A percentile compares a stretch with the other conserved stretches of the same genome.
These are phyloP conservation scores for Chaetodon trifascialis DNA, from an alignment of 2,113 vertebrate species.

Conservation along the genomic window DNA sequence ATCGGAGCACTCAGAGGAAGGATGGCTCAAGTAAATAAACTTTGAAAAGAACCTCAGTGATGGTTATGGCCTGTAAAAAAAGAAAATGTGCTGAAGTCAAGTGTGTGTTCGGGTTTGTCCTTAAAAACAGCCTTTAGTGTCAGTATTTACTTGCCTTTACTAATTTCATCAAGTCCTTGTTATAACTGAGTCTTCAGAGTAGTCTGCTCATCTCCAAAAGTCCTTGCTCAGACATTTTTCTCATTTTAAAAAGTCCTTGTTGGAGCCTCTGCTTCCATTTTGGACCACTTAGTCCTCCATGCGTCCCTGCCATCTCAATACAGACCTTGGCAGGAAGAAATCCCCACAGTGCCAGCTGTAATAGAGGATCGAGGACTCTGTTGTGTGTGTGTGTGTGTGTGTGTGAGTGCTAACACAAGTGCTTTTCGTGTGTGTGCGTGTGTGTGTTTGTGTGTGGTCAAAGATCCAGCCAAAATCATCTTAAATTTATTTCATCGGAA, in stretches of 20 bases:
- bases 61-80: neutral
- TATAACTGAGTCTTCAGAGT: neutral
- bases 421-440: conserved; percentile 12
- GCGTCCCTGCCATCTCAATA: conserved; percentile 24
- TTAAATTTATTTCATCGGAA: conserved; percentile 37
- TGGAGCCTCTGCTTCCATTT: conserved; percentile 20
- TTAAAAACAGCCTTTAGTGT: neutral
- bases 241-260: conserved; percentile 33
- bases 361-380: conserved; percentile 16
- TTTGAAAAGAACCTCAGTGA: neutral
- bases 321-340: conserved; percentile 42
- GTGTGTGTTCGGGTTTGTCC: neutral
- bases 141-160: neutral
- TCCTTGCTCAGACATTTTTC: conserved; percentile 44
- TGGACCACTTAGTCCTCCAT: conserved; percentile 18
- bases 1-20: conserved; percentile 8
- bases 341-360: conserved; percentile 38
- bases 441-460: conserved; percentile 23
- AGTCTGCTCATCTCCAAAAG: conserved; percentile 33
- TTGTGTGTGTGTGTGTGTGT: neutral
- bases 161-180: conserved; percentile 25
- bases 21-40: neutral
- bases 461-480: conserved; percentile 42
- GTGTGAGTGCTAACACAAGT: conserved; percentile 13
- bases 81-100: neutral